A percentile compares a stretch with the other conserved stretches of the same genome.
Evolutionary conservation across 2,113 vertebrate genomes (phyloP).

Genomic region (Coturnix japonica): DNA sequence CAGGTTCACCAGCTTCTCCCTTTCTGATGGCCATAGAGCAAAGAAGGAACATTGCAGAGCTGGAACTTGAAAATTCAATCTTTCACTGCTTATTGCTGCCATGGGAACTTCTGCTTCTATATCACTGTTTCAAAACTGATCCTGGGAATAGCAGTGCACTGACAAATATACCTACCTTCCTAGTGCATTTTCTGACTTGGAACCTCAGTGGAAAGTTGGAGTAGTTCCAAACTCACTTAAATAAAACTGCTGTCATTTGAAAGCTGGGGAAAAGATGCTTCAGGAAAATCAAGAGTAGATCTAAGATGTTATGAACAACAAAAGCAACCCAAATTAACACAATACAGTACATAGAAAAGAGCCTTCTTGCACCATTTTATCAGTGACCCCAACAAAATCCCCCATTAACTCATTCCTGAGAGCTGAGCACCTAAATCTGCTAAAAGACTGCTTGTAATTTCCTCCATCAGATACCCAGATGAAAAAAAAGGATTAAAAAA

Average conservation of each 20-base stretch:
- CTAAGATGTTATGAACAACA: neutral
- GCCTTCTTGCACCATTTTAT: neutral
- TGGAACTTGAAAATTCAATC: neutral
- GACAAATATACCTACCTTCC: neutral
- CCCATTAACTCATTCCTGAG: neutral
- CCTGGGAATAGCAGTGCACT: neutral
- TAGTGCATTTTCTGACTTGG: neutral
- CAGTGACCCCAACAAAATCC: neutral
- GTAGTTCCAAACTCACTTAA: neutral
- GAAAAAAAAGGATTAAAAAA: neutral
- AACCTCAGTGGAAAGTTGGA: neutral
- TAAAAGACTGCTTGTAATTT: neutral
- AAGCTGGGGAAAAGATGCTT: neutral
- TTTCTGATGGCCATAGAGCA: neutral
- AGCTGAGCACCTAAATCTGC: neutral
- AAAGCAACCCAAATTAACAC: rapidly evolving
- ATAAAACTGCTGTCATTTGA: neutral
- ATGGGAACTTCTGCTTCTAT: neutral
- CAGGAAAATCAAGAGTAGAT: neutral
- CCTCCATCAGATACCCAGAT: neutral
- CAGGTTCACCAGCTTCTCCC: neutral
- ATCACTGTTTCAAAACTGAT: neutral
- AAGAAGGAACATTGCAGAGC: neutral
- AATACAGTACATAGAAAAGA: neutral
- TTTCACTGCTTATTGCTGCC: neutral